Conservation (phyloP, 2,888 invertebrate genomes). For the Octonoba sinensis region DNA sequence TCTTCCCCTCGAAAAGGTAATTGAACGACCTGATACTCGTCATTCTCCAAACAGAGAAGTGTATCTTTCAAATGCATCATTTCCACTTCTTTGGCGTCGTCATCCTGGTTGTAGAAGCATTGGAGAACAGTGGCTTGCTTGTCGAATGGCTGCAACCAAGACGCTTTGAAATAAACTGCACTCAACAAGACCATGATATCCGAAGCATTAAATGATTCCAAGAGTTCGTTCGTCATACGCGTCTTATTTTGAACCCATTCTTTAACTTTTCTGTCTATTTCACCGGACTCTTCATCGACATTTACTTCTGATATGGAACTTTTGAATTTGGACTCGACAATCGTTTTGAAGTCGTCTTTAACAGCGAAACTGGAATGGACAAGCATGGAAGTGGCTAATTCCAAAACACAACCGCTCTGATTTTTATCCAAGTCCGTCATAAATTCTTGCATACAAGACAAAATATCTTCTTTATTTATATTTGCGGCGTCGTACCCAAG, state of each 20-base stretch:
- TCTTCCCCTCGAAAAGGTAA: conserved; percentile 40
- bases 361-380: background rate
- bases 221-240: conserved; percentile 6
- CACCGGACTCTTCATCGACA: conserved; percentile 7
- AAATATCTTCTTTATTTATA: background rate
- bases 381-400: background rate
- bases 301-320: conserved; percentile 14
- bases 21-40: conserved; percentile 33
- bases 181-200: conserved; percentile 72
- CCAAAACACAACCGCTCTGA: background rate
- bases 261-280: conserved; percentile 15
- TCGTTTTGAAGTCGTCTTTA: background rate
- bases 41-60: conserved; percentile 64
- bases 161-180: conserved; percentile 73
- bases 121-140: conserved; percentile 67
- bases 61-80: conserved; percentile 70
- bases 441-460: background rate
- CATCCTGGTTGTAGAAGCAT: conserved; percentile 21
- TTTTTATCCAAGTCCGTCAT: background rate
- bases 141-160: conserved; percentile 71
- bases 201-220: conserved; percentile 16
- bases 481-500: conserved; percentile 11
- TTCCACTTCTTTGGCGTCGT: conserved; percentile 53
- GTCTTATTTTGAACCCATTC: conserved; percentile 23
- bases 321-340: conserved; percentile 11